Percentiles rank a stretch among this genome's conserved stretches.
Evolutionary conservation across 2,113 vertebrate genomes (phyloP).

Genomic region (Perca schrenkii): DNA sequence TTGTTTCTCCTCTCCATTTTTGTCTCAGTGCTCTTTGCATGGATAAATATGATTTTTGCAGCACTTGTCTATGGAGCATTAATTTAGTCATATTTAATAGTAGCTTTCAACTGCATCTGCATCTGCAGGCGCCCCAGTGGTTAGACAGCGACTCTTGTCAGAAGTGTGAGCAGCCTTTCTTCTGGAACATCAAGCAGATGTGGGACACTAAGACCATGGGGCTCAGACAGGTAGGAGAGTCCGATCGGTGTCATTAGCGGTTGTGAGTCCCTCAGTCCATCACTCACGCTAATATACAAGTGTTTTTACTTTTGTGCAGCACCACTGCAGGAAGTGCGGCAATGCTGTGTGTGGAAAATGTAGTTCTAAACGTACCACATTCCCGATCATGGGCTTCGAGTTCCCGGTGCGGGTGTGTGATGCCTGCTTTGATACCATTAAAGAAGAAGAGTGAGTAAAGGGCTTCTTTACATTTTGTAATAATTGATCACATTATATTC

Average conservation of each 20-base stretch:
- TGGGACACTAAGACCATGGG: constrained; percentile 97
- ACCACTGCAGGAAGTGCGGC: constrained; percentile 98
- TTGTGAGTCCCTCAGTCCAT: accelerated
- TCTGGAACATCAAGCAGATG: constrained; percentile 99
- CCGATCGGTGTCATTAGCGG: neutral
- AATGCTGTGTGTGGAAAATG: constrained; percentile 96
- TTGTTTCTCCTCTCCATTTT: neutral
- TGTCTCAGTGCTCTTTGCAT: neutral
- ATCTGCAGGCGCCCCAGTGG: constrained; percentile 94
- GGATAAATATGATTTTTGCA: neutral
- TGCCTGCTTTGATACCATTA: constrained; percentile 92
- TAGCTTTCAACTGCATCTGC: neutral
- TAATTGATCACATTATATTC: neutral
- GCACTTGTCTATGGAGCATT: too few species aligned
- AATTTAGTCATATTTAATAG: too few species aligned
- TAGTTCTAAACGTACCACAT: constrained; percentile 93
- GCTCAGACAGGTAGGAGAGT: constrained; percentile 89
- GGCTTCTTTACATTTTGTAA: neutral
- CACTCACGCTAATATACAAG: neutral
- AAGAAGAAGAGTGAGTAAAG: constrained; percentile 96
- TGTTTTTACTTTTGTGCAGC: constrained; percentile 81
- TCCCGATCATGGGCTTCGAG: constrained; percentile 97
- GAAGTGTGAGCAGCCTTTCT: constrained; percentile 97
- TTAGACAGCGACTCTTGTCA: constrained; percentile 97
- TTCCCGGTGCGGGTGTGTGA: constrained; percentile 98